Base-by-base conservation (phyloP, 2,797 vertebrate genomes). In the Anguilla pacifica region DNA sequence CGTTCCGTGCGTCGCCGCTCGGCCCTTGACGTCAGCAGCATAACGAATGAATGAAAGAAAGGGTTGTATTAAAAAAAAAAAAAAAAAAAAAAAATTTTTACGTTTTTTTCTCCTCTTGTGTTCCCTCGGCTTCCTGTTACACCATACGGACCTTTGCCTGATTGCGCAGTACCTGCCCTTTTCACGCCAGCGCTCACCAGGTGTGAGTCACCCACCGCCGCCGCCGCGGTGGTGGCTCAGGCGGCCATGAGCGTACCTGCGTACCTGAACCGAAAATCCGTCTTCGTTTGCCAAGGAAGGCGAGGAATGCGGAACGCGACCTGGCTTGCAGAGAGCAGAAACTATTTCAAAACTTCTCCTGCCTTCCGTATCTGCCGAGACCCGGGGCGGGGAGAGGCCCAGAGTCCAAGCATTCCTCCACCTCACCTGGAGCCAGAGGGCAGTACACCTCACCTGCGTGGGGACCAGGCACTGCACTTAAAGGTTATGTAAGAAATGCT, bases 241-340 rank as follows among this genome's bases (percentile, higher is more conserved):
- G 35, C 35, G 17, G 13, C 55, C 81, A 28, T 79, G 77, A 82
- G 64, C 28, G n/a, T 64, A 82, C 57, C 57, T 85, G 49, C 35
- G 35, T 35, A 35, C 35, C 35, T 35, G 35, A 1, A 35, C 35
- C 35, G 35, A 35, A 35, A 35, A 35, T 35, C 35, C 35, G 1
- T 35, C 35, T 35, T 1, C 35, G 35, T 35, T 1, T 35, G 35
- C 35, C 35, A 35, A 35, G 35, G 35, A 35, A 35, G 35, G 35
- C 35, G 35, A 28, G 88, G 89, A 92, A 93, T 91, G 89, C 90
- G 89, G 87, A 91, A 90, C 92, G 86, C 91, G 90, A 92, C 88
- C 89, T 88, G 90, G 91, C 90, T 90, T 91, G 91, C 87, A 86
- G 83, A 84, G 83, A 59, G 51, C 88, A 22, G 2, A 31, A 35